Evolutionary conservation across 2,797 vertebrate species (phyloP).

Genomic region (Mastacembelus armatus): DNA sequence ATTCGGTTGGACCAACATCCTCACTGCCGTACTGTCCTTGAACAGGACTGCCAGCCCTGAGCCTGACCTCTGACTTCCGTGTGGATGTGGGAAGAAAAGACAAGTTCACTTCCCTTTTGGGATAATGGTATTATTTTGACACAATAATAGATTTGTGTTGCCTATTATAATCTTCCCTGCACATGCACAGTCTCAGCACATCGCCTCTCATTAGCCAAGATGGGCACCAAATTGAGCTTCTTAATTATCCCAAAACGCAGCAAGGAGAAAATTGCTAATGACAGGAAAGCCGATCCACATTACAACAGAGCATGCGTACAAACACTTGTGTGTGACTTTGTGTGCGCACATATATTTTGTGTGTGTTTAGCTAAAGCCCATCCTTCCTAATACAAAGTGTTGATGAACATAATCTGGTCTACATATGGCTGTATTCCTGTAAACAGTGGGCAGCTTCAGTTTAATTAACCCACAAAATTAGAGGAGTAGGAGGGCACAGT

Average conservation of each 20-base stretch:
- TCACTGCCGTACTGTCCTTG: not conserved
- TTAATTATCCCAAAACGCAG: constrained; percentile 69
- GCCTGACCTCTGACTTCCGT: constrained; percentile 21
- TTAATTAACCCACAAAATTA: constrained; percentile 83
- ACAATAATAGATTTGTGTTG: constrained; percentile 49
- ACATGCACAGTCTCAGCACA: constrained; percentile 54
- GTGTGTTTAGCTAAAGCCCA: constrained; percentile 18
- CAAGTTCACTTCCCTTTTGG: not conserved
- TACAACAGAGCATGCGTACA: constrained; percentile 20
- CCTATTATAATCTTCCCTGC: constrained; percentile 62
- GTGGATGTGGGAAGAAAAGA: not conserved
- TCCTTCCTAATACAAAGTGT: constrained; percentile 35
- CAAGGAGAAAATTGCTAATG: constrained; percentile 62
- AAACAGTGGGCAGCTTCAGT: constrained; percentile 78
- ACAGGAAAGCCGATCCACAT: constrained; percentile 52
- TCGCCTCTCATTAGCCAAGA: constrained; percentile 67
- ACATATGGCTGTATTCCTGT: constrained; percentile 75
- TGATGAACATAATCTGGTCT: constrained; percentile 58
- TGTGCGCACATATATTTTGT: no score
- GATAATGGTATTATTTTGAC: constrained; percentile 25
- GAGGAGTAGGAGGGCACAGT: constrained; percentile 55
- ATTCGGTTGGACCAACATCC: constrained; percentile 1
- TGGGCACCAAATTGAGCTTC: constrained; percentile 57
- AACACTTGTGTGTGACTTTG: constrained; percentile 2
- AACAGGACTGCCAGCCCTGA: not conserved